Conservation (phyloP, 2,888 invertebrate species). For the Xestia xanthographa region DNA sequence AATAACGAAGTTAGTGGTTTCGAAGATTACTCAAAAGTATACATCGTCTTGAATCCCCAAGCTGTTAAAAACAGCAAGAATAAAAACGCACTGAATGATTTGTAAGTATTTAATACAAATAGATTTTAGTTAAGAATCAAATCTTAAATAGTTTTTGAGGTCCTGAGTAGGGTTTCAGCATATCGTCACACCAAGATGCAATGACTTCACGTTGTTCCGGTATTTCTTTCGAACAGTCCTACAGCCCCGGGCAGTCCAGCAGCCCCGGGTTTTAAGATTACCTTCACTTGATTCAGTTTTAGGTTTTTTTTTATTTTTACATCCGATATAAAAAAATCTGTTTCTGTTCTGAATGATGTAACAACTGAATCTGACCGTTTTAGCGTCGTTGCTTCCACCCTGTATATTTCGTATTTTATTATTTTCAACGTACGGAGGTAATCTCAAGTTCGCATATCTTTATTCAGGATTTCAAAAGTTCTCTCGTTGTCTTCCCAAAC, state of each 20-base stretch:
- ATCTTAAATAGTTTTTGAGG: background rate
- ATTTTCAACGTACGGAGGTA: background rate
- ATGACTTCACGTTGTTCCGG: background rate
- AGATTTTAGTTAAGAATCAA: background rate
- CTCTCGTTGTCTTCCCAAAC: slow-evolving; percentile 66
- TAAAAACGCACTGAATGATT: slow-evolving; percentile 69
- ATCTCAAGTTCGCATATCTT: background rate
- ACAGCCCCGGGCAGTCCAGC: too few species aligned
- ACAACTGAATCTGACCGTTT: too few species aligned
- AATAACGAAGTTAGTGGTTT: slow-evolving; percentile 41
- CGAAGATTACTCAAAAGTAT: slow-evolving; percentile 77
- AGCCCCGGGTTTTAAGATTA: background rate
- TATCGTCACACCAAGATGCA: background rate
- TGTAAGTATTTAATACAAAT: slow-evolving; percentile 73
- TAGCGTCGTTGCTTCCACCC: too few species aligned
- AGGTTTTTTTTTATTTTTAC: background rate
- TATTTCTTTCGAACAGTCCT: too few species aligned
- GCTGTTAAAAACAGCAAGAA: slow-evolving; percentile 70
- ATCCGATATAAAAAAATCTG: too few species aligned
- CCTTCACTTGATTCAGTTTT: background rate
- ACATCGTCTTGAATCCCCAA: slow-evolving; percentile 76
- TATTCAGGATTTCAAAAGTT: slow-evolving; percentile 74
- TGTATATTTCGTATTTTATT: background rate
- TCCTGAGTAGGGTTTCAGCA: background rate
- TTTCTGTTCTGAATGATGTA: too few species aligned